Base-by-base conservation (phyloP, 2,797 vertebrate species). In the Podarcis lilfordi region DNA sequence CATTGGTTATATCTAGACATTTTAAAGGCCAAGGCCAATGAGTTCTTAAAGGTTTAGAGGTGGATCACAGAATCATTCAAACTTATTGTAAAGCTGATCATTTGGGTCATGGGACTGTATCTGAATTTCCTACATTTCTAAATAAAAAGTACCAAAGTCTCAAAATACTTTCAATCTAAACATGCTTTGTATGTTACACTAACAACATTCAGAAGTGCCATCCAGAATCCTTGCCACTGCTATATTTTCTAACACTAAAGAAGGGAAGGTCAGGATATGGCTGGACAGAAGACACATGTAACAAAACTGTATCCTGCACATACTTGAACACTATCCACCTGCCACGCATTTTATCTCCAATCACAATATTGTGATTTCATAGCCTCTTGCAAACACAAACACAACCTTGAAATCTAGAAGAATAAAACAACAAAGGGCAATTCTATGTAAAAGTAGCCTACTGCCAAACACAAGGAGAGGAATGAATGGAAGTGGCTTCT, bases 401-500 rank as follows among this genome's bases (percentile, higher is more conserved):
- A 9, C 78, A 19, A 23, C 8, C 15, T 29, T 37, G 1, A 75
- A 86, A 80, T 1, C 6, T 17, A 82, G 35, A 23, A 81, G 77
- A 1, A 43, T 1, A 37, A 92, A 29, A 0, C 25, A 85, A 0
- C 0, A 64, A 64, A 35, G 61, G 84, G 2, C 32, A 75, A 69
- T 80, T 3, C 80, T 37, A 25, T 0, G 4, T 61, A 66, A 43
- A 37, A 0, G 17, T 9, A 37, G 1, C 71, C 55, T 32, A 32
- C 85, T 55, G 83, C 72, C 90, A 83, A 50, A 32, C 72, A 40
- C 1, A 0, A 80, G 15, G 43, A 82, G 13, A 11, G 72, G 84
- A 86, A 88, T 0, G 71, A n/a, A 37, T 21, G 71, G 0, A 0
- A 2, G 3, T 0, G 0, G 0, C 71, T 4, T 0, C 4, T 3